Conservation (phyloP, 2,797 vertebrate genomes). For the Pangasius mekongensis region DNA sequence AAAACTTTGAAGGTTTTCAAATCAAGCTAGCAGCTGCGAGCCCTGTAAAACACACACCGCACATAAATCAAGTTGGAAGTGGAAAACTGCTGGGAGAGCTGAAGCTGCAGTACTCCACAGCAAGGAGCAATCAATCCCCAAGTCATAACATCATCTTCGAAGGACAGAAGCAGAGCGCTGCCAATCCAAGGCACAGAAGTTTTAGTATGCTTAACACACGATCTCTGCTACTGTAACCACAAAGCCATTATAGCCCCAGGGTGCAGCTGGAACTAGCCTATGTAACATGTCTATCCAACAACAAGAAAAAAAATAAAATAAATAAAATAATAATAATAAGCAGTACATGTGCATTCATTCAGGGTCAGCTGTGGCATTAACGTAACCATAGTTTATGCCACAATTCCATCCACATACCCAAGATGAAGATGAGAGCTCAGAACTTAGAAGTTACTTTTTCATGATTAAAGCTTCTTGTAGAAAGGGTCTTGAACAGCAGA, state of each 20-base stretch:
- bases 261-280: conserved; percentile 7
- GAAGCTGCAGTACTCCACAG: conserved; percentile 34
- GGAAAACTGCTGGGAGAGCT: conserved; percentile 39
- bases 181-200: conserved; percentile 31
- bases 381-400: neutral
- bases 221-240: conserved; percentile 8
- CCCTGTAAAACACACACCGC: conserved; percentile 23
- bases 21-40: conserved; percentile 19
- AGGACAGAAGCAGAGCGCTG: conserved; percentile 5
- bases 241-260: neutral
- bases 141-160: conserved; percentile 43
- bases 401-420: neutral
- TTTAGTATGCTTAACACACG: conserved; percentile 17
- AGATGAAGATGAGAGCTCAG: neutral
- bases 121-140: conserved; percentile 32
- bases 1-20: conserved; percentile 24
- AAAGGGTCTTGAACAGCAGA: conserved; percentile 19
- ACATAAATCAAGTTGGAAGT: conserved; percentile 36
- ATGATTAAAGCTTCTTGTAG: conserved; percentile 33
- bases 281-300: conserved; percentile 6
- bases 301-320: neutral
- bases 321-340: neutral
- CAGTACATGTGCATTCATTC: neutral
- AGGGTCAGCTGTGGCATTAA: neutral
- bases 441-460: conserved; percentile 31